Evolutionary conservation across 2,797 vertebrate genomes (phyloP).

Genomic region (Leucoraja ocellata): DNA sequence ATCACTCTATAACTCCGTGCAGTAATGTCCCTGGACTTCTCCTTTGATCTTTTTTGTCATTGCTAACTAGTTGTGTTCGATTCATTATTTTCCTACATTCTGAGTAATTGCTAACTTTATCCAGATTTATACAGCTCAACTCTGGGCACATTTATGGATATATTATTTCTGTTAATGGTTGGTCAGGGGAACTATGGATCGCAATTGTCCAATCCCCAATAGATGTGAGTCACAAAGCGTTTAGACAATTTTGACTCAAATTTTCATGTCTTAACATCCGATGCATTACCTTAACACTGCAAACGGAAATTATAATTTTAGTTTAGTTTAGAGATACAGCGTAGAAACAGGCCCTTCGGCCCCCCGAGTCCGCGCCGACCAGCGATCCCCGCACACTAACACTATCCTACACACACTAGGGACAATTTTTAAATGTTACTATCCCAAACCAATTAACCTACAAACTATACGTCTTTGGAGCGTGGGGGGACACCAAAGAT

Average conservation of each 20-base stretch:
- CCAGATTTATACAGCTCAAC: background rate
- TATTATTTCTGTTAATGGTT: background rate
- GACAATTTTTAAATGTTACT: no score
- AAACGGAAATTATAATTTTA: background rate
- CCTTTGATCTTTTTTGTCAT: background rate
- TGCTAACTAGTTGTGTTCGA: background rate
- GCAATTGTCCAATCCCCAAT: no score
- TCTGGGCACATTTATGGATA: background rate
- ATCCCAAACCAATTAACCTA: no score
- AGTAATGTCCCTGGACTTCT: background rate
- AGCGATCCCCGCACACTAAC: no score
- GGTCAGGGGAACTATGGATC: background rate
- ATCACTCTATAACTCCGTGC: no score
- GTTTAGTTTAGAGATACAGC: no score
- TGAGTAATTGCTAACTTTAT: background rate
- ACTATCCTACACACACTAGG: no score
- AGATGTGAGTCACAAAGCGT: background rate
- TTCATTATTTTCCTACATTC: background rate
- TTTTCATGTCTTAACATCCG: background rate
- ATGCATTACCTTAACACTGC: background rate
- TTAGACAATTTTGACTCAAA: background rate
- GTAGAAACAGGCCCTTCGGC: no score
- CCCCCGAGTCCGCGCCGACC: rapidly evolving
- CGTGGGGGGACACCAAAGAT: no score
- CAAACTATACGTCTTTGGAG: no score